These are phyloP conservation scores for Sebastes oblongus DNA, from an alignment of 2,797 vertebrate species.

Conservation along the genomic window DNA sequence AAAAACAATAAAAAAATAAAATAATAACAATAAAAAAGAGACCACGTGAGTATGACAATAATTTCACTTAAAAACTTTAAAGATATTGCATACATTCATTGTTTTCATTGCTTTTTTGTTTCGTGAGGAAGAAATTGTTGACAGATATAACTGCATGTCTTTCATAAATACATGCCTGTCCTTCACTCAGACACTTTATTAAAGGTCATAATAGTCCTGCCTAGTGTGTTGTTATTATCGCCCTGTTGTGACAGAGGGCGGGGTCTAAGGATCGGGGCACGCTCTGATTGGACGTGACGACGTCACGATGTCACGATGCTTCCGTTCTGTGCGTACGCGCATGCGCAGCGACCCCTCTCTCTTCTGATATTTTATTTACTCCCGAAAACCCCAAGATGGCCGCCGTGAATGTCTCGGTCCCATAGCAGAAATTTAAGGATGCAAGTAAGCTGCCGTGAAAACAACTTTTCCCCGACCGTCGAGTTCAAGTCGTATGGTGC, in stretches of 20 bases:
- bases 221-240: slow-evolving; percentile 73
- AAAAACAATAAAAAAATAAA: too few relatives aligned
- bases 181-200: slow-evolving; percentile 55
- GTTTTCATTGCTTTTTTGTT: too few relatives aligned
- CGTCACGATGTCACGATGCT: slow-evolving; percentile 56
- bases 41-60: too few relatives aligned
- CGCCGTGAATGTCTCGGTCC: slow-evolving; percentile 80
- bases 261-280: slow-evolving; percentile 62
- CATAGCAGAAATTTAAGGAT: slow-evolving; percentile 80
- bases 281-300: slow-evolving; percentile 73
- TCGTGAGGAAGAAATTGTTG: too few relatives aligned
- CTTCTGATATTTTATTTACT: slow-evolving; percentile 88
- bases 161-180: slow-evolving; percentile 15
- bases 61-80: too few relatives aligned
- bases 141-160: too few relatives aligned
- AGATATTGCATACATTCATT: too few relatives aligned
- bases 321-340: slow-evolving; percentile 76
- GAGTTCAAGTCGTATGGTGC: slow-evolving; percentile 69
- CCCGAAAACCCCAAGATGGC: slow-evolving; percentile 87
- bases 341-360: slow-evolving; percentile 79
- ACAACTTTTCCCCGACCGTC: slow-evolving; percentile 80
- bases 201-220: slow-evolving; percentile 72
- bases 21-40: too few relatives aligned
- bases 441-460: slow-evolving; percentile 77
- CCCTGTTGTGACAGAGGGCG: slow-evolving; percentile 68